These are phyloP conservation scores for Indicator indicator DNA, from an alignment of 2,113 vertebrate species.

Conservation along the genomic window DNA sequence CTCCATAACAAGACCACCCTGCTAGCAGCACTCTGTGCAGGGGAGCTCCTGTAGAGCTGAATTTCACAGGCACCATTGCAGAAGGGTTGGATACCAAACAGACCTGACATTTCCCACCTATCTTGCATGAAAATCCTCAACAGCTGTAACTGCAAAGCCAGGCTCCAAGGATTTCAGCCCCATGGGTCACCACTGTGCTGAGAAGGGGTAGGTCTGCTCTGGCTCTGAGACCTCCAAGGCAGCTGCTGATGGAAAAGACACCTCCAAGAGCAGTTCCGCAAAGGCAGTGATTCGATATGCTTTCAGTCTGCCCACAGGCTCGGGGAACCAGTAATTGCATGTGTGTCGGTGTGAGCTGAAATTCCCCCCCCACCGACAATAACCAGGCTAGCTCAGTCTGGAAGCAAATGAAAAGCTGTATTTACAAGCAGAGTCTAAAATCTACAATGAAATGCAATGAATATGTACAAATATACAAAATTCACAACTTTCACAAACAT, in stretches of 20 bases:
- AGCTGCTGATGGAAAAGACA: background rate
- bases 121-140: background rate
- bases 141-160: background rate
- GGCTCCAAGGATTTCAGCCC: background rate
- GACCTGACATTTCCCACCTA: background rate
- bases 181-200: background rate
- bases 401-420: no score
- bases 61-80: background rate
- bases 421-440: no score
- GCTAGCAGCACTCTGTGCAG: background rate
- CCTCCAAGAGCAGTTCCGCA: background rate
- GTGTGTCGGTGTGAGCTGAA: no score
- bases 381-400: no score
- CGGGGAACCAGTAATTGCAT: background rate
- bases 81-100: background rate
- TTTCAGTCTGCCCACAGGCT: background rate
- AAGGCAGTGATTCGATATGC: background rate
- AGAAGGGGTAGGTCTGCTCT: background rate
- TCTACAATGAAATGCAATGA: no score
- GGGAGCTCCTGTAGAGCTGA: background rate
- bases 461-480: no score
- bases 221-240: background rate
- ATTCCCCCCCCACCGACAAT: no score
- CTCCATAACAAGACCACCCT: background rate
- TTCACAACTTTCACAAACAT: no score